phyloP scores from a whole-genome alignment of 2,888 invertebrate genomes.

The Caenorhabditis uteleia region DNA sequence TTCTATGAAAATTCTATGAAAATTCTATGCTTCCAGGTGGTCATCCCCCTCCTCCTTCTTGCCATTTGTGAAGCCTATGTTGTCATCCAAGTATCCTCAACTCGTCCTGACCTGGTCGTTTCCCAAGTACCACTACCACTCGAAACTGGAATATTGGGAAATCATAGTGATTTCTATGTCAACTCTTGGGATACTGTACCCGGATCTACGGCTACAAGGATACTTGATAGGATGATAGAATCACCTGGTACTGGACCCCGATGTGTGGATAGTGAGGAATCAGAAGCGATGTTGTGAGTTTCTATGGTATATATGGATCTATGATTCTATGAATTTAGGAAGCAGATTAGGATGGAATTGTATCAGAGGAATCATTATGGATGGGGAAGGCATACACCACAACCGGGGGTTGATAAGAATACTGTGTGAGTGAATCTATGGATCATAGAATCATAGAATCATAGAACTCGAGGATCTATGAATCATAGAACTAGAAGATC shows the following conservation, averaged over 20 bases:
- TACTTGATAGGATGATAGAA: conserved; percentile 17
- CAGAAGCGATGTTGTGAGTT: conserved; percentile 7
- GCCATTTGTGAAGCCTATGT: conserved; percentile 57
- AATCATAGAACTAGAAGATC: no score
- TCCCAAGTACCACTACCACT: conserved; percentile 48
- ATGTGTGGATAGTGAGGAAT: conserved; percentile 12
- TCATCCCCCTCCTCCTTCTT: conserved; percentile 54
- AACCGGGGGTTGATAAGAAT: conserved; percentile 14
- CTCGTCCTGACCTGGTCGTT: conserved; percentile 35
- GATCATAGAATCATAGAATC: no score
- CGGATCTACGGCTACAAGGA: conserved; percentile 2
- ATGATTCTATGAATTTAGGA: conserved; percentile 3
- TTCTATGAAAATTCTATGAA: no score
- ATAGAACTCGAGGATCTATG: no score
- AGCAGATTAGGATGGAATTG: conserved; percentile 6
- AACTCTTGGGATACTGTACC: conserved; percentile 16
- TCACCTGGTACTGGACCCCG: conserved; percentile 33
- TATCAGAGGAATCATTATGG: conserved; percentile 23
- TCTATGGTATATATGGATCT: background rate
- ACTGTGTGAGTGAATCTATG: conserved; percentile 23
- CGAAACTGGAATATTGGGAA: conserved; percentile 50
- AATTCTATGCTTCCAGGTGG: conserved; percentile 19
- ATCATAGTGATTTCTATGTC: conserved; percentile 55
- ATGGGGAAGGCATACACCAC: conserved; percentile 19
- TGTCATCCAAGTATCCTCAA: conserved; percentile 21